Evolutionary conservation across 2,797 vertebrate species (phyloP), one percentile per base, ranked within the genome.

Genomic region (Syngnathus acus): DNA sequence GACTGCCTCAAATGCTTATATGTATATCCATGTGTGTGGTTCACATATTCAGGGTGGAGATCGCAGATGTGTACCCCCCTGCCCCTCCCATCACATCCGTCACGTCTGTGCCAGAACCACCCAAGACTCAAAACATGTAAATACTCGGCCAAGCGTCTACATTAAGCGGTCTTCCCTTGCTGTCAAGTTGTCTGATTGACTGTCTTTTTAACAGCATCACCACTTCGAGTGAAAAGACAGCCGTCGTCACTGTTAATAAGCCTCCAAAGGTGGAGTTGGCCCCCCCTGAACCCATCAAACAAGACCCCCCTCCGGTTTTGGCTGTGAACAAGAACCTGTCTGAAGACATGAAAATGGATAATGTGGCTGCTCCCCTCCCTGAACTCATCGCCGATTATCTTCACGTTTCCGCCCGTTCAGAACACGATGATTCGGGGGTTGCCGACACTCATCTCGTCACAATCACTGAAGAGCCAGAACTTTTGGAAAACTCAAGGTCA

Each of bases 31-130:
- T 48, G 47, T 0, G 1, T 68, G 55, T 63, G 69, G 62, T 70
- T 8, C 54, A 47, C 62, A 61, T 67, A 43, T 59, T 37, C 71
- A 93, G 92, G 80, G 90, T 92, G 67, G 84, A 87, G 68, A 78
- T 91, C 59, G 65, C 21, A 19, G 89, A 91, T 55, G 89, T 43
- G 64, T 32, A 5, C 17, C 72, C 9, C 23, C 74, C 11, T 47
- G 54, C n/a, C 7, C 23, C 16, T 62, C 59, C 78, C 1, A 43
- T 61, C 65, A 63, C 79, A 73, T 69, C 81, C 62, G 71, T 62
- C 40, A 23, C 72, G 43, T n/a, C 82, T 0, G 17, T 9, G 0
- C 74, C 78, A 16, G 37, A 55, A 60, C 60, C 80, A 60, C 57
- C 80, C 62, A 70, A 43, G 57, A 54, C 71, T 2, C 55, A 42